Percentiles rank a stretch among this genome's conserved stretches.
phyloP scores from a whole-genome alignment of 2,888 invertebrate genomes.

The Andrena dorsata region DNA sequence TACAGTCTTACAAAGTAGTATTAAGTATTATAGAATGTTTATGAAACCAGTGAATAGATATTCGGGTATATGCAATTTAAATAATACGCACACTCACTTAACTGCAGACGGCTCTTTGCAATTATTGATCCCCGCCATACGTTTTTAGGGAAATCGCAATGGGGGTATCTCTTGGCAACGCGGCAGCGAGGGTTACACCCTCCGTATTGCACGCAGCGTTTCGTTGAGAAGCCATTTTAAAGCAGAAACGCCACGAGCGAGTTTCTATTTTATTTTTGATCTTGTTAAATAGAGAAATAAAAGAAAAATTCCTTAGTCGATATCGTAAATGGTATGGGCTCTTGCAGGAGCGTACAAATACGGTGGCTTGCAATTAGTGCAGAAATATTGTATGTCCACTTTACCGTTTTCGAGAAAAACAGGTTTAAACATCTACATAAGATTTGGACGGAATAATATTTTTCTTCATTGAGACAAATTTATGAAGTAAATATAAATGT shows the following conservation, averaged over 20 bases:
- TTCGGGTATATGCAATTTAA: too few relatives aligned
- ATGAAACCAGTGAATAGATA: neutral
- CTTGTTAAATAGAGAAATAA: neutral
- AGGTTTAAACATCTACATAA: too few relatives aligned
- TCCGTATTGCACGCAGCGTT: neutral
- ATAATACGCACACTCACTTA: too few relatives aligned
- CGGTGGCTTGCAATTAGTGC: too few relatives aligned
- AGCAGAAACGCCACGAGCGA: neutral
- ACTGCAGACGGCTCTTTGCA: conserved; percentile 4
- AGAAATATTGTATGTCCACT: too few relatives aligned
- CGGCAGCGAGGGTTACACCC: conserved; percentile 44
- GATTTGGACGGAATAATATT: too few relatives aligned
- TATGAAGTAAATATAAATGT: too few relatives aligned
- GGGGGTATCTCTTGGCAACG: conserved; percentile 58
- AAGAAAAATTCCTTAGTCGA: too few relatives aligned
- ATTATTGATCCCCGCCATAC: conserved; percentile 41
- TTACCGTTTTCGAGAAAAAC: too few relatives aligned
- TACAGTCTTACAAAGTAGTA: neutral
- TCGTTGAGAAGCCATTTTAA: neutral
- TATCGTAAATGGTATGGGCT: too few relatives aligned
- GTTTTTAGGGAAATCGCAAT: conserved; percentile 40
- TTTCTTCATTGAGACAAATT: too few relatives aligned
- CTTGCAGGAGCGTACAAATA: too few relatives aligned
- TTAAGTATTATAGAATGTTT: neutral
- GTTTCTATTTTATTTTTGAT: neutral